Conservation (phyloP, 2,888 invertebrate genomes). For the Microplitis deprimator region DNA sequence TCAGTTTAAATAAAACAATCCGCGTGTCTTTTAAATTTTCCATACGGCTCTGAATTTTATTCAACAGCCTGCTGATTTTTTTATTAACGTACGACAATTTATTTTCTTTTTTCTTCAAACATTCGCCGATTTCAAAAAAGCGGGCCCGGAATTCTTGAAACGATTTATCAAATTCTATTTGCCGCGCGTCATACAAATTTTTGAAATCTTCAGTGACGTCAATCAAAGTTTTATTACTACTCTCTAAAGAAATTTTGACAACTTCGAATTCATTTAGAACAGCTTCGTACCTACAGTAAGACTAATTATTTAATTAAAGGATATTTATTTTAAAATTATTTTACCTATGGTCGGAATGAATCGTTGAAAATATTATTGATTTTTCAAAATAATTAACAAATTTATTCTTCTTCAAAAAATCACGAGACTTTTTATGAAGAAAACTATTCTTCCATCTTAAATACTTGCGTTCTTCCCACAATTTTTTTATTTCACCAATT, state of each 20-base stretch:
- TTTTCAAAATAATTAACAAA: slow-evolving; percentile 46
- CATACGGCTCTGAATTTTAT: background rate
- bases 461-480: slow-evolving; percentile 41
- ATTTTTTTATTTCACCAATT: slow-evolving; percentile 43
- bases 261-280: slow-evolving; percentile 48
- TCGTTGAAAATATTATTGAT: slow-evolving; percentile 18
- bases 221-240: slow-evolving; percentile 18
- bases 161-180: slow-evolving; percentile 30
- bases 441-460: slow-evolving; percentile 49
- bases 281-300: slow-evolving; percentile 45
- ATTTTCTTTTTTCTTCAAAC: background rate
- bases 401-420: slow-evolving; percentile 44
- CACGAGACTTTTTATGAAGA: slow-evolving; percentile 51
- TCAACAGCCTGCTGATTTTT: background rate
- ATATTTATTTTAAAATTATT: background rate
- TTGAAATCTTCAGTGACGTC: slow-evolving; percentile 24
- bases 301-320: background rate
- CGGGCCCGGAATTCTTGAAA: background rate
- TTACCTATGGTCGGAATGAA: slow-evolving; percentile 39
- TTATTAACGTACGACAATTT: background rate
- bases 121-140: slow-evolving; percentile 41
- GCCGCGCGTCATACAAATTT: slow-evolving; percentile 29
- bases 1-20: slow-evolving; percentile 44
- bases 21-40: slow-evolving; percentile 44
- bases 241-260: slow-evolving; percentile 34